These are phyloP conservation scores for Romanogobio albipinnatus DNA, from an alignment of 2,113 vertebrate genomes.

Conservation along the genomic window DNA sequence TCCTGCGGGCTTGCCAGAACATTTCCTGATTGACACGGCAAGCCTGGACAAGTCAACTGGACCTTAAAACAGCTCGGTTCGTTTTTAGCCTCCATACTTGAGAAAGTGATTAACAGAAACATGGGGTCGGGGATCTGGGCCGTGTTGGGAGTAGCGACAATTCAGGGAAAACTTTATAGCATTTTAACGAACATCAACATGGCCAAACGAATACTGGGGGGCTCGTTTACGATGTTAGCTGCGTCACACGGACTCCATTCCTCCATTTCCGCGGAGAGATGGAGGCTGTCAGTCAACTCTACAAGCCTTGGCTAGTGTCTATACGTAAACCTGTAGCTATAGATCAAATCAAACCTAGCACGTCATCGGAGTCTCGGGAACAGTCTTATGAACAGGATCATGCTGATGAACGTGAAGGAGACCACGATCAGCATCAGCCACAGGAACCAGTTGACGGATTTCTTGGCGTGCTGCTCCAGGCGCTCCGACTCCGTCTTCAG, in stretches of 20 bases:
- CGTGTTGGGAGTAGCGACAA: not conserved
- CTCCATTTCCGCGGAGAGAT: not conserved
- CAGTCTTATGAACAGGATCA: constrained; percentile 97
- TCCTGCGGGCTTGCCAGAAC: constrained; percentile 69
- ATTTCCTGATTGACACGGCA: constrained; percentile 60
- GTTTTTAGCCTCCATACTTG: not conserved
- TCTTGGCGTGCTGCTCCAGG: constrained; percentile 93
- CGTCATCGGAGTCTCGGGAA: constrained; percentile 91
- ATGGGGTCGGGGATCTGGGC: too few species aligned
- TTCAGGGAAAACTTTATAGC: not conserved
- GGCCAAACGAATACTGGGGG: not conserved
- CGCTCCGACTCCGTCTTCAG: constrained; percentile 93
- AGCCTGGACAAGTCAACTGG: constrained; percentile 63
- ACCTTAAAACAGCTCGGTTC: constrained; percentile 52
- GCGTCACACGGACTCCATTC: not conserved
- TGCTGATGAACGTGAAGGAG: constrained; percentile 94
- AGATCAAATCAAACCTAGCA: constrained; percentile 11
- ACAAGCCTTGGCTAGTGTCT: not conserved
- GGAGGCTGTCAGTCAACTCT: not conserved
- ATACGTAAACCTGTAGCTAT: not conserved
- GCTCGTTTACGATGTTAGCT: not conserved
- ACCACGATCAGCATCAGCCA: constrained; percentile 96
- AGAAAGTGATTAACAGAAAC: not conserved
- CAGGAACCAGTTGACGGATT: constrained; percentile 96
- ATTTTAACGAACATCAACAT: not conserved